Conservation (phyloP, 2,113 vertebrate species). For the Dendrocopos noguchii region DNA sequence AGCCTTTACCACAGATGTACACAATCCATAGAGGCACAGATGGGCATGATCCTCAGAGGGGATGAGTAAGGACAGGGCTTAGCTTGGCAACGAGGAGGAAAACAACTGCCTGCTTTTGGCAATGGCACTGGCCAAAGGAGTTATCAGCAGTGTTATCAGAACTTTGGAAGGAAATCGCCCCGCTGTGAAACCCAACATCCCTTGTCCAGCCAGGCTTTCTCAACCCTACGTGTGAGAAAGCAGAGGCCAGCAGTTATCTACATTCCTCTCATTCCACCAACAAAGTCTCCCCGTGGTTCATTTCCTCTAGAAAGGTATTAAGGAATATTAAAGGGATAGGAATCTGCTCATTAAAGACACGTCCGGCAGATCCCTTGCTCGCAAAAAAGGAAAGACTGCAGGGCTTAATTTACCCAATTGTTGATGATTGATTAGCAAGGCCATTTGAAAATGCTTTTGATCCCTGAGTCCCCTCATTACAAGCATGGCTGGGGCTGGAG, state of each 20-base stretch:
- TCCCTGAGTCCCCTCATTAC: conserved; percentile 1
- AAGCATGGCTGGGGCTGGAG: background rate
- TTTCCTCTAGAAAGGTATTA: conserved; percentile 70
- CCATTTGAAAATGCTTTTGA: conserved; percentile 60
- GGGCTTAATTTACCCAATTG: conserved; percentile 57
- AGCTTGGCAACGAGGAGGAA: background rate
- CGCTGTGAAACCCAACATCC: background rate
- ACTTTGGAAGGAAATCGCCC: conserved; percentile 2
- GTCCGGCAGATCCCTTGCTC: background rate
- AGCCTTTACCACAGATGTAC: background rate
- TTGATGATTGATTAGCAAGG: conserved; percentile 58
- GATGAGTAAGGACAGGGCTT: background rate
- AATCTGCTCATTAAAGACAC: conserved; percentile 64
- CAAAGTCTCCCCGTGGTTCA: conserved; percentile 40
- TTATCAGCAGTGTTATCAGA: background rate
- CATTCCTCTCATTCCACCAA: conserved; percentile 68
- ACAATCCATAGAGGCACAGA: background rate
- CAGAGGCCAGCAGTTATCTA: conserved; percentile 41
- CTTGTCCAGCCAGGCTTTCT: background rate
- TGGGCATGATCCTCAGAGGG: background rate
- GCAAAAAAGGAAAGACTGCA: conserved; percentile 39
- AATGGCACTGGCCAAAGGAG: background rate
- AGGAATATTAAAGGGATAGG: conserved; percentile 58
- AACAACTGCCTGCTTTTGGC: background rate
- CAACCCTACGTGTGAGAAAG: conserved; percentile 26